Base-by-base conservation (phyloP, 2,797 vertebrate species). In the Streptopelia turtur region DNA sequence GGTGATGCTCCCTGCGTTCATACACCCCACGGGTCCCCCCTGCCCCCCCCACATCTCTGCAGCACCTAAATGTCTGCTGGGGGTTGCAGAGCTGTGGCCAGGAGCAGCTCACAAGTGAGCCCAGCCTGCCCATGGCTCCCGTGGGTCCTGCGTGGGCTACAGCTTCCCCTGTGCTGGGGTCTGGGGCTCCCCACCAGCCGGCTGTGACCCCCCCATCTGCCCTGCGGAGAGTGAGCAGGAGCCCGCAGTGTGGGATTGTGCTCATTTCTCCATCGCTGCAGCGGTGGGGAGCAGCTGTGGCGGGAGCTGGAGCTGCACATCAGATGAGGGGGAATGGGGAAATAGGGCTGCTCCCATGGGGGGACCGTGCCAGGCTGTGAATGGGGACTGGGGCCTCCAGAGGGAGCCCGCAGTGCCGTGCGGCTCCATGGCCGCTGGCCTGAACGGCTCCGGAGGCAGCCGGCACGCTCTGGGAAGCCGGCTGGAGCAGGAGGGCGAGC, bases 11-110 rank as follows among this genome's bases (percentile, higher is more conserved):
- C 43, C 13, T 16, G 11, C 14, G 21, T 43, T 35, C 4, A 17
- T 4, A 47, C 22, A 41, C 8, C 13, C 50, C n/a, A 11, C 10
- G 3, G 5, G 5, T 9, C 17, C 45, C 22, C 9, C 43, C 18
- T 45, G 43, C 6, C 50, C 10, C 22, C 33, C 33, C 33, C 9
- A 1, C 35, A 49, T 49, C 47, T 49, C 31, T 3, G 30, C 57
- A 21, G 39, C 12, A n/a, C 33, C 56, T 27, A 5, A 39, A 24
- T 11, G 22, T 30, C 80, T 59, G 55, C 68, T 27, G 13, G 52
- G 21, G 21, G 22, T 17, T 5, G 24, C 30, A 45, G 31, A 59
- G 24, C 37, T 2, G 5, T 3, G 0, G 56, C 20, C 6, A 5
- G n/a, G 59, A 11, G 56, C 25, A 3, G 3, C 56, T 79, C 13